A percentile compares a stretch with the other conserved stretches of the same genome.
These are phyloP conservation scores for Drosophila dunni DNA, from an alignment of 1,140 invertebrate genomes.

Conservation along the genomic window DNA sequence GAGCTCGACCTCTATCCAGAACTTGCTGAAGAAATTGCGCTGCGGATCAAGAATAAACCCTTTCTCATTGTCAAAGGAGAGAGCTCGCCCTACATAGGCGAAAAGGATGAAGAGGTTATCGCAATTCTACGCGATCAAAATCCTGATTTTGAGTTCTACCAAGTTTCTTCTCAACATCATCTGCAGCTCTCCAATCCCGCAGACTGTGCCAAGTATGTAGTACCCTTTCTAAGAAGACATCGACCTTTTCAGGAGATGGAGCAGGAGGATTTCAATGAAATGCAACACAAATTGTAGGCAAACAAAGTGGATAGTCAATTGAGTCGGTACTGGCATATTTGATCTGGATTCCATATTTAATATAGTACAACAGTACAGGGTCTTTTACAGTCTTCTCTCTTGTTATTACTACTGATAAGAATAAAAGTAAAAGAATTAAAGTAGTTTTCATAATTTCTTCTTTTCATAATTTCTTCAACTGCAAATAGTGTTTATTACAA, in stretches of 20 bases:
- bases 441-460: no score
- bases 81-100: slow-evolving; percentile 21
- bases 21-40: slow-evolving; percentile 47
- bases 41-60: slow-evolving; percentile 53
- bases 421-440: no score
- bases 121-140: slow-evolving; percentile 85
- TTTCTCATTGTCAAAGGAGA: slow-evolving; percentile 65
- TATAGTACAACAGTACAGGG: no score
- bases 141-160: slow-evolving; percentile 86
- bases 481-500: no score
- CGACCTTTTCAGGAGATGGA: slow-evolving; percentile 20
- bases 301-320: not conserved
- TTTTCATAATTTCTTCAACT: no score
- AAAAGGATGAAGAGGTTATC: slow-evolving; percentile 79
- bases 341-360: no score
- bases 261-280: not conserved
- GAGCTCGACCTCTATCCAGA: slow-evolving; percentile 18
- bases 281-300: slow-evolving; percentile 17
- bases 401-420: no score
- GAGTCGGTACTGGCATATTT: no score
- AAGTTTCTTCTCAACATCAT: slow-evolving; percentile 88
- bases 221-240: slow-evolving; percentile 84
- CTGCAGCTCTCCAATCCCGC: slow-evolving; percentile 89
- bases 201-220: slow-evolving; percentile 85
- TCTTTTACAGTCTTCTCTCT: no score